Conservation (phyloP, 35 echinoderm and acorn worm species). For the Apostichopus parvimensis region DNA sequence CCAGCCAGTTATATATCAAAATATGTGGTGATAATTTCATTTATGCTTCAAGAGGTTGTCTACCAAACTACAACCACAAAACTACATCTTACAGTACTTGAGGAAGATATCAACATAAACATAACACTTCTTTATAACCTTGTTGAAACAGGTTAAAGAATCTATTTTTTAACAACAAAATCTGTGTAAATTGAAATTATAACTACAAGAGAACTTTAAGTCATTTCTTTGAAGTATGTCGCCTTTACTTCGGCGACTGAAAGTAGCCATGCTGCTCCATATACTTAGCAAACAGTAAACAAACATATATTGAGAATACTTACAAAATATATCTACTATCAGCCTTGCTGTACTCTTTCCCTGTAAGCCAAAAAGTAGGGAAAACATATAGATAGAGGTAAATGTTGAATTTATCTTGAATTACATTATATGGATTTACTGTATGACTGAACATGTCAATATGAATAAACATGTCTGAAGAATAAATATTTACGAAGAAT, state of each 20-base stretch:
- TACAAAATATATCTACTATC: slow-evolving; percentile 52
- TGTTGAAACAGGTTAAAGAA: no score
- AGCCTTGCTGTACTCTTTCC: slow-evolving; percentile 60
- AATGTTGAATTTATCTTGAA: no score
- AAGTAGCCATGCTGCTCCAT: not conserved
- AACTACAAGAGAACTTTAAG: not conserved
- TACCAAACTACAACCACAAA: no score
- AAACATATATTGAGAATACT: slow-evolving; percentile 1
- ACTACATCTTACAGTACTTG: no score
- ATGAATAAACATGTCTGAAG: not conserved
- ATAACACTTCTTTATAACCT: no score
- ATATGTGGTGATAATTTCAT: no score
- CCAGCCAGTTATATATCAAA: no score
- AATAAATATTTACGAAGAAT: not conserved
- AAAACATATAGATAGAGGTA: not conserved
- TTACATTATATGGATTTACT: no score
- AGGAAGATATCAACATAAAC: no score
- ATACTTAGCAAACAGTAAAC: not conserved
- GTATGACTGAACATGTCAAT: not conserved
- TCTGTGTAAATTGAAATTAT: no score
- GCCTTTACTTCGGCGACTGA: not conserved
- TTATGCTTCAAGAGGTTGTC: no score
- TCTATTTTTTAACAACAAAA: no score
- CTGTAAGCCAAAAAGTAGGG: slow-evolving; percentile 5
- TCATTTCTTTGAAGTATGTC: not conserved